Evolutionary conservation across 2,113 vertebrate species (phyloP).

Genomic region (Cololabis saira): DNA sequence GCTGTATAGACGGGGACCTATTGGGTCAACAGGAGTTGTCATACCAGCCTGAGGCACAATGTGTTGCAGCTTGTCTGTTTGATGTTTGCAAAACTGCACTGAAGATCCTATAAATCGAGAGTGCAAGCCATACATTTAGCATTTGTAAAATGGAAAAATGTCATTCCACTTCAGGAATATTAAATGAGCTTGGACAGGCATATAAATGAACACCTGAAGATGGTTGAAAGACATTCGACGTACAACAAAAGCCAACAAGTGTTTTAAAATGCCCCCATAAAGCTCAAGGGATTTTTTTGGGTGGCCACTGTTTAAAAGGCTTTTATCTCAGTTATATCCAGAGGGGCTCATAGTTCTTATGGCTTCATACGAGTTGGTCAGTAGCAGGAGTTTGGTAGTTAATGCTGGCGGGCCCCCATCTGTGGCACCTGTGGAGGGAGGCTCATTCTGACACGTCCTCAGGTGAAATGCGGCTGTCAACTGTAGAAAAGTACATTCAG

Average conservation of each 20-base stretch:
- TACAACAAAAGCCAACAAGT: not conserved
- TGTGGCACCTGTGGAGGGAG: slow-evolving; percentile 21
- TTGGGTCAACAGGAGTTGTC: slow-evolving; percentile 37
- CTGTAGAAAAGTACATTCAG: not conserved
- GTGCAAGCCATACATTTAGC: slow-evolving; percentile 4
- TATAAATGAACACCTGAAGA: slow-evolving; percentile 22
- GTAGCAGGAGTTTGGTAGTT: slow-evolving; percentile 2
- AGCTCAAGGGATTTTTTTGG: slow-evolving; percentile 13
- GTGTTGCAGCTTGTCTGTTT: slow-evolving; percentile 56
- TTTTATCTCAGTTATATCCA: slow-evolving; percentile 35
- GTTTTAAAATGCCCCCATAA: not conserved
- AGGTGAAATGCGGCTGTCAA: slow-evolving; percentile 32
- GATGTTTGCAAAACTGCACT: slow-evolving; percentile 32
- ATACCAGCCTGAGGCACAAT: slow-evolving; percentile 53
- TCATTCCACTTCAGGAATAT: not conserved
- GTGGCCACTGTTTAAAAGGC: slow-evolving; percentile 20
- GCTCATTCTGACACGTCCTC: slow-evolving; percentile 6
- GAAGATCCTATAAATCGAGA: slow-evolving; percentile 1
- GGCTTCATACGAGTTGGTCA: slow-evolving; percentile 14
- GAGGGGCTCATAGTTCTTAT: slow-evolving; percentile 37
- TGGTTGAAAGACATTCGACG: not conserved
- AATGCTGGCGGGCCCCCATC: slow-evolving; percentile 18
- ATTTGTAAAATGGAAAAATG: slow-evolving; percentile 25
- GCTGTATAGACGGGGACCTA: slow-evolving; percentile 35
- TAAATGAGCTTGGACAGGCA: slow-evolving; percentile 12